phyloP scores from a whole-genome alignment of 2,113 vertebrate genomes.

The Hepsetus odoe region DNA sequence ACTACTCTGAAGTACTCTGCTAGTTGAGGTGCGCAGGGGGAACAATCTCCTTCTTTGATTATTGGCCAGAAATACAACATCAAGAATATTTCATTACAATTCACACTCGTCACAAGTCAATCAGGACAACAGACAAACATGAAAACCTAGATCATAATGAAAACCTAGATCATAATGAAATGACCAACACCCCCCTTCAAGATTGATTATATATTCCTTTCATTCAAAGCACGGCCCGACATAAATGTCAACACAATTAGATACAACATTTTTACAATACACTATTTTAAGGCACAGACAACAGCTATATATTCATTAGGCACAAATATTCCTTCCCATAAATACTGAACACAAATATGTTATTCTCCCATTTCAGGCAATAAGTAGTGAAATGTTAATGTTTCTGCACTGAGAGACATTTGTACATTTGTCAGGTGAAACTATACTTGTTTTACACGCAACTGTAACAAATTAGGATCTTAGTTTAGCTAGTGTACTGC shows the following conservation, averaged over 20 bases:
- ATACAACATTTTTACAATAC: no score
- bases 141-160: no score
- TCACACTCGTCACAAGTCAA: background rate
- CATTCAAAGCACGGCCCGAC: background rate
- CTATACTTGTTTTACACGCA: background rate
- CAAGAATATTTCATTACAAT: background rate
- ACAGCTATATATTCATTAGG: constrained; percentile 37
- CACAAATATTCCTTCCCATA: constrained; percentile 15
- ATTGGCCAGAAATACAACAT: background rate
- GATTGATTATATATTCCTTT: background rate
- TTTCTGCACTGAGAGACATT: background rate
- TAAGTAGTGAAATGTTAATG: background rate
- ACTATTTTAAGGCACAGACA: constrained; percentile 24
- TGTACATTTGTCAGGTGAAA: background rate
- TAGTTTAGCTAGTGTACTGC: background rate
- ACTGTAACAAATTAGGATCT: background rate
- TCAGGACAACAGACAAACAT: background rate
- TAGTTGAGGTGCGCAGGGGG: background rate
- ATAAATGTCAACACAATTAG: background rate
- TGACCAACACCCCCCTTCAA: no score
- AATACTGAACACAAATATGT: constrained; percentile 5
- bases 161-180: no score
- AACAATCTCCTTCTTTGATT: background rate
- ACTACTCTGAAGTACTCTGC: no score
- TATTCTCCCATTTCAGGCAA: constrained; percentile 7